Percentiles rank a stretch among this genome's conserved stretches.
Evolutionary conservation across 2,888 invertebrate genomes (phyloP).

Genomic region (Crossocerus cetratus): DNA sequence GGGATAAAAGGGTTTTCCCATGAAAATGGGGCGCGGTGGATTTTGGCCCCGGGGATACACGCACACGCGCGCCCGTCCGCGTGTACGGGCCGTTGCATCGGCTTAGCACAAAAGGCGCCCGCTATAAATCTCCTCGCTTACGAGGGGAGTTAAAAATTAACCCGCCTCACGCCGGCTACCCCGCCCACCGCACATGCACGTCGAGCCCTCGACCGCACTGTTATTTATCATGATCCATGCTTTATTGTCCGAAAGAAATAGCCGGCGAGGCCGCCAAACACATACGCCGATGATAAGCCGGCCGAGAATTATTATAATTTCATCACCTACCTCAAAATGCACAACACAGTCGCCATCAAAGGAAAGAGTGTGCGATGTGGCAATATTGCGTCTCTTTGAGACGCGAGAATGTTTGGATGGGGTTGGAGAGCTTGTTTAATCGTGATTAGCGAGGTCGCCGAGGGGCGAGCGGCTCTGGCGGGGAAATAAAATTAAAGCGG

Average conservation of each 20-base stretch:
- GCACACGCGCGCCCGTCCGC: not conserved
- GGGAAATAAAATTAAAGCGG: slow-evolving; percentile 60
- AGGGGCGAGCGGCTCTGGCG: slow-evolving; percentile 1
- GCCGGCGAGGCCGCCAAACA: not conserved
- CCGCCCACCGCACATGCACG: slow-evolving; percentile 3
- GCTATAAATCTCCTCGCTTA: slow-evolving; percentile 67
- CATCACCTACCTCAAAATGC: too few relatives aligned
- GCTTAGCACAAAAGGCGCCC: slow-evolving; percentile 61
- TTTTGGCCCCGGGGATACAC: slow-evolving; percentile 23
- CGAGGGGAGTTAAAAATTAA: slow-evolving; percentile 66
- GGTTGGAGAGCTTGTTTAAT: slow-evolving; percentile 42
- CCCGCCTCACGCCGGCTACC: slow-evolving; percentile 49
- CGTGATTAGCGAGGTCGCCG: slow-evolving; percentile 52
- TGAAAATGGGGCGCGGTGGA: slow-evolving; percentile 32
- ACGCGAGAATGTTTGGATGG: too few relatives aligned
- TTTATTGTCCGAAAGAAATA: slow-evolving; percentile 51
- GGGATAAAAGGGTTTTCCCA: slow-evolving; percentile 30
- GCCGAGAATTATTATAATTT: too few relatives aligned
- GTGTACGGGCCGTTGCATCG: slow-evolving; percentile 27
- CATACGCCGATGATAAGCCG: too few relatives aligned
- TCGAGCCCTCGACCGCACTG: slow-evolving; percentile 14
- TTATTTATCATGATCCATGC: slow-evolving; percentile 58
- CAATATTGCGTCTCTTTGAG: too few relatives aligned
- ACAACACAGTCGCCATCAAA: too few relatives aligned
- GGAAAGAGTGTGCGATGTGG: too few relatives aligned